Evolutionary conservation across 2,113 vertebrate species (phyloP).

Genomic region (Amia ocellicauda): DNA sequence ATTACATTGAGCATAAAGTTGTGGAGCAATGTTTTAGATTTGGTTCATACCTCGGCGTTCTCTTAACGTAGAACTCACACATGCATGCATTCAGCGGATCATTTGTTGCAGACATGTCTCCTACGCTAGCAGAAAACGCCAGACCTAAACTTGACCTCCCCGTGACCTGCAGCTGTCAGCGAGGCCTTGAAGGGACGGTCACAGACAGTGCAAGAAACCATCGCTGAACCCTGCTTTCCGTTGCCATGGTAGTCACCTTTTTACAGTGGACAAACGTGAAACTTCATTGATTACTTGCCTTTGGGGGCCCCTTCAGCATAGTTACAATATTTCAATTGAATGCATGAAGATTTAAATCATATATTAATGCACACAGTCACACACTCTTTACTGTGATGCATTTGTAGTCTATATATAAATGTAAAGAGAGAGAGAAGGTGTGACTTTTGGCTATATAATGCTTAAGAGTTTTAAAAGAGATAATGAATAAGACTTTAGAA

Average conservation of each 20-base stretch:
- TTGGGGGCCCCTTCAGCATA: slow-evolving; percentile 1
- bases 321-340: slow-evolving; percentile 3
- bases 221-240: slow-evolving; percentile 4
- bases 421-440: background rate
- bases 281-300: slow-evolving; percentile 20
- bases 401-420: too few species aligned
- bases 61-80: too few species aligned
- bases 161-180: slow-evolving; percentile 34
- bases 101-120: slow-evolving; percentile 36
- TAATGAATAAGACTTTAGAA: slow-evolving; percentile 24
- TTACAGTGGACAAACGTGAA: background rate
- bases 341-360: background rate
- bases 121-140: slow-evolving; percentile 29
- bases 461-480: slow-evolving; percentile 15
- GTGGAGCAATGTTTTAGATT: too few species aligned
- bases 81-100: too few species aligned
- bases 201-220: background rate
- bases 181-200: slow-evolving; percentile 8
- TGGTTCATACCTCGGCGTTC: too few species aligned
- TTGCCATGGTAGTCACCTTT: slow-evolving; percentile 37
- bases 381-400: too few species aligned
- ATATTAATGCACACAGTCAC: too few species aligned
- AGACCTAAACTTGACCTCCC: slow-evolving; percentile 43
- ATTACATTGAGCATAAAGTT: too few species aligned
- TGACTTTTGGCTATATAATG: slow-evolving; percentile 1